Evolutionary conservation across 2,888 invertebrate species (phyloP), one percentile per base, ranked within the genome.

Genomic region (Drepana falcataria): DNA sequence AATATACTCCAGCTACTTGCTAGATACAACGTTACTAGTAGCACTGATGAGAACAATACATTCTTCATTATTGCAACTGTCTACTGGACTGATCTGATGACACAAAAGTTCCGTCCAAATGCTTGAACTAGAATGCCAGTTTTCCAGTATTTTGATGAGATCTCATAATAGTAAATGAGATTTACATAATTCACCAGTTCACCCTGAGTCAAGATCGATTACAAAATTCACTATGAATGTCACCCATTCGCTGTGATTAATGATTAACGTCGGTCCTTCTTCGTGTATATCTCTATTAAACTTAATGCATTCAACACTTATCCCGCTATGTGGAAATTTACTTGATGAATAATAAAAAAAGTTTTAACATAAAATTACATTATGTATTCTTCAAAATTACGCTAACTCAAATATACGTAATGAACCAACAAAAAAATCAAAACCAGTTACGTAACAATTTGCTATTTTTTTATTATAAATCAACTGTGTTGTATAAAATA

Each of bases 131-230:
- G 71, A 75, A 73, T 77, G 75, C 58, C 64, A 54, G 61, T 60
- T 65, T 64, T 57, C 56, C 40, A 9, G 58, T 65, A 56, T 56
- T 64, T 64, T 59, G 44, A 44, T 44, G 58, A 62, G 55, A 54
- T 53, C 65, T 64, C 58, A 58, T 58, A 65, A 59, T 66, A 64
- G 62, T 65, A 59, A 71, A 68, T 70, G 63, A 55, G 59, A 71
- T 77, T 77, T 64, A 63, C 75, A 80, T 78, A 73, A 74, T 73
- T 71, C 64, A 75, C 79, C 66, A 58, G 83, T 70, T 85, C 64
- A 75, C 81, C 82, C 75, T 82, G 82, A 83, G 68, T 59, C 54
- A 33, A 59, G 61, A 63, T 59, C 54, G 54, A 49, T 51, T 47
- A 37, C 48, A 58, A 53, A 53, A 53, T 35, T 34, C 51, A 21